These are phyloP conservation scores for Periophthalmus magnuspinnatus DNA, from an alignment of 2,797 vertebrate species.

Conservation along the genomic window DNA sequence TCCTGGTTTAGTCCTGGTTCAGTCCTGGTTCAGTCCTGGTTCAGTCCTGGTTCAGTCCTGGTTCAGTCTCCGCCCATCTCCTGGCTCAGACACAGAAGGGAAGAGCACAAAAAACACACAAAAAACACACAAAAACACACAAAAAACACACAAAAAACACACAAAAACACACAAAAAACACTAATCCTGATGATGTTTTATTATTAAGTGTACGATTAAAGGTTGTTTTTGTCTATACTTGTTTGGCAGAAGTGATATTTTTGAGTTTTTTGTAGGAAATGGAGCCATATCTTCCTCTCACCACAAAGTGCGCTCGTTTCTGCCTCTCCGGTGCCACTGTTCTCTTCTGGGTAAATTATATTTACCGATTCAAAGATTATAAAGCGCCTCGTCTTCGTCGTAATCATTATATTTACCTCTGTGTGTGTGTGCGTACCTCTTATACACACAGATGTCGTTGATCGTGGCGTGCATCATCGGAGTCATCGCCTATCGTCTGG, in stretches of 20 bases:
- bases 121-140: too few species aligned
- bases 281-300: conserved; percentile 92
- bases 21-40: too few species aligned
- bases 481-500: conserved; percentile 93
- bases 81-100: too few species aligned
- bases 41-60: too few species aligned
- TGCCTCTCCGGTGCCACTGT: conserved; percentile 93
- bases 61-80: too few species aligned
- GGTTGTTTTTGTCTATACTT: background rate
- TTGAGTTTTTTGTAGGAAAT: conserved; percentile 63
- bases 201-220: background rate
- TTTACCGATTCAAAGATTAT: background rate
- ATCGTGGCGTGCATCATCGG: conserved; percentile 94
- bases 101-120: too few species aligned
- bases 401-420: too few species aligned
- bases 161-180: too few species aligned
- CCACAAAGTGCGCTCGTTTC: conserved; percentile 85
- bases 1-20: too few species aligned
- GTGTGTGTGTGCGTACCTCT: conserved; percentile 9
- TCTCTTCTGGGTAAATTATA: conserved; percentile 91
- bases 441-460: conserved; percentile 82
- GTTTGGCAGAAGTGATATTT: conserved; percentile 12
- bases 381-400: background rate
- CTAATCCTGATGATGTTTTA: too few species aligned
- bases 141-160: too few species aligned